Percentiles rank a stretch among this genome's conserved stretches.
phyloP scores from a whole-genome alignment of 35 echinoderm and acorn worm genomes.

The Amphiura filiformis region DNA sequence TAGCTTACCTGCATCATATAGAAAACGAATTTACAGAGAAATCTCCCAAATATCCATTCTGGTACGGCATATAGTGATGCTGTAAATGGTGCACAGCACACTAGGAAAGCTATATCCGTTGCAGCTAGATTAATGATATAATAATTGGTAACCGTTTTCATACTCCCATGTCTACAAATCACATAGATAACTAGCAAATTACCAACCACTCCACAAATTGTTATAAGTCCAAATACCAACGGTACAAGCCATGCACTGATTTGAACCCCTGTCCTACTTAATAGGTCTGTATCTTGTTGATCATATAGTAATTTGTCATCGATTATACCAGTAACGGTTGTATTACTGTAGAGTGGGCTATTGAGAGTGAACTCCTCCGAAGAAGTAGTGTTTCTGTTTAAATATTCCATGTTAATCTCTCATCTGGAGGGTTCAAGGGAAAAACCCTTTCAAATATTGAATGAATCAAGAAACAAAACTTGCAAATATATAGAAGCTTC shows the following conservation, averaged over 20 bases:
- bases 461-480: too few species aligned
- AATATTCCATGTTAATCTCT: too few species aligned
- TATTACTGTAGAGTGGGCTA: too few species aligned
- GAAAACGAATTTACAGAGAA: slow-evolving; percentile 87
- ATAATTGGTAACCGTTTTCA: slow-evolving; percentile 96
- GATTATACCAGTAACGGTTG: too few species aligned
- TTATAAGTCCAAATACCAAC: slow-evolving; percentile 62
- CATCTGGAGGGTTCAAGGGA: too few species aligned
- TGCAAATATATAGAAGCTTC: too few species aligned
- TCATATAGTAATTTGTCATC: too few species aligned
- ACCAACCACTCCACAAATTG: slow-evolving; percentile 70
- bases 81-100: slow-evolving; percentile 88
- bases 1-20: slow-evolving; percentile 89
- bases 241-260: slow-evolving; percentile 61
- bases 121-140: slow-evolving; percentile 94
- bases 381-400: too few species aligned
- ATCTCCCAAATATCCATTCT: slow-evolving; percentile 70
- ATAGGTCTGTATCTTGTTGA: too few species aligned
- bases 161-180: slow-evolving; percentile 68
- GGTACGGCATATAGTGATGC: slow-evolving; percentile 46
- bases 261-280: neutral
- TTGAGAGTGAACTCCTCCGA: too few species aligned
- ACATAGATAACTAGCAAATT: slow-evolving; percentile 88
- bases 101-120: slow-evolving; percentile 83
- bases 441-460: too few species aligned